A percentile compares a stretch with the other conserved stretches of the same genome.
Evolutionary conservation across 92 coral and sea anemone genomes (phyloP).

Genomic region (Anthopleura xanthogrammica): DNA sequence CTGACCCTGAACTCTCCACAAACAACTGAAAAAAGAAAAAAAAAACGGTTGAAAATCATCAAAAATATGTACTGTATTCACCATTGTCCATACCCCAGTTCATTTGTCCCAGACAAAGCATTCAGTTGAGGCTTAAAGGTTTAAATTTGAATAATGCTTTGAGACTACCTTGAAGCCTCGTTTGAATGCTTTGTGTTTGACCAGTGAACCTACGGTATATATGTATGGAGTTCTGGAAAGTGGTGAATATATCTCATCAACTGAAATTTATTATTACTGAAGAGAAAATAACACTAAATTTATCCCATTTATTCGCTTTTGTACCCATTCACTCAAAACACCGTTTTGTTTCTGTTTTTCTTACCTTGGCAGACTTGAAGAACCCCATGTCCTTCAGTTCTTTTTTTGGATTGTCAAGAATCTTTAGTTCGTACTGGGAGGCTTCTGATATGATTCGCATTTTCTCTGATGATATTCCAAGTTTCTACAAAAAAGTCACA

Average conservation of each 20-base stretch:
- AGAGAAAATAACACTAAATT: not conserved
- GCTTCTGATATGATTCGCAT: constrained; percentile 80
- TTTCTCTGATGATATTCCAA: constrained; percentile 62
- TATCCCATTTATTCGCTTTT: not conserved
- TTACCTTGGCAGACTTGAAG: constrained; percentile 83
- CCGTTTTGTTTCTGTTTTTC: not conserved
- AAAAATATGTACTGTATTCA: not conserved
- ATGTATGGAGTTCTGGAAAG: too few species aligned
- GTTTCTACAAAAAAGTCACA: constrained; percentile 52
- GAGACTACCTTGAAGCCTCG: too few species aligned
- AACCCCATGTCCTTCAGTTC: constrained; percentile 79
- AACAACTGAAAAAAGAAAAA: constrained; percentile 53
- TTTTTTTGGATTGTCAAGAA: constrained; percentile 67
- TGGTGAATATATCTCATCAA: too few species aligned
- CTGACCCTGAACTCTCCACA: constrained; percentile 82
- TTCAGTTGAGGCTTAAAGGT: too few species aligned
- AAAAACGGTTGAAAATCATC: not conserved
- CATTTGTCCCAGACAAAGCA: too few species aligned
- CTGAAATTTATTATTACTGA: too few species aligned
- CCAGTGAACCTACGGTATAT: too few species aligned
- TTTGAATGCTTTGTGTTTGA: too few species aligned
- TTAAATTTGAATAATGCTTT: too few species aligned
- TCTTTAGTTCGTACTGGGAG: constrained; percentile 65
- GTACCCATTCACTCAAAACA: not conserved
- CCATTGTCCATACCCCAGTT: too few species aligned